phyloP scores from a whole-genome alignment of 2,113 vertebrate species.

The Pelvicachromis taeniatus region DNA sequence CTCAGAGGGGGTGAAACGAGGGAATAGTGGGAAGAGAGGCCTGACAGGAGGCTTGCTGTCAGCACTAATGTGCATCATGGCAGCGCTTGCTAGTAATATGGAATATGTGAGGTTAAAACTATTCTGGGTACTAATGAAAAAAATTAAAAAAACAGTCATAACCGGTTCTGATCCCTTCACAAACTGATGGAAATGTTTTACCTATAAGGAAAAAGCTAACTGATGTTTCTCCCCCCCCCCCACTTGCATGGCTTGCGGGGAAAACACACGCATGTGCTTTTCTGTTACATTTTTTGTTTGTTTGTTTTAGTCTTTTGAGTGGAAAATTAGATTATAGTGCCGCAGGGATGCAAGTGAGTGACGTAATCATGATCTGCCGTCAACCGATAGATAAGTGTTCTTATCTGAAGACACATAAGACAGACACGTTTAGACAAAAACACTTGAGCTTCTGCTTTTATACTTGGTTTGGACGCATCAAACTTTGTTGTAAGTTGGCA shows the following conservation, averaged over 20 bases:
- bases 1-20: conserved; percentile 27
- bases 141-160: neutral
- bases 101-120: neutral
- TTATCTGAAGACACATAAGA: no score
- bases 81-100: neutral
- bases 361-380: neutral
- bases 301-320: neutral
- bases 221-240: neutral
- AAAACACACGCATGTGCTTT: neutral
- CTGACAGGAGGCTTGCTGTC: conserved; percentile 63
- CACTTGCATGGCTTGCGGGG: neutral
- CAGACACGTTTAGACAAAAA: neutral
- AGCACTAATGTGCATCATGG: conserved; percentile 63
- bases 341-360: neutral
- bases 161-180: neutral
- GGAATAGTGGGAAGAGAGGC: conserved; percentile 37
- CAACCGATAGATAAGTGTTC: neutral
- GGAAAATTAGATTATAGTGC: fast-evolving
- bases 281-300: neutral
- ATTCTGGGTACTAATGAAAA: neutral
- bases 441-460: neutral
- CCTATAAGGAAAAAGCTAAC: neutral
- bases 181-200: neutral
- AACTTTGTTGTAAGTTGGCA: neutral
- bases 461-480: neutral